phyloP scores from a whole-genome alignment of 2,113 vertebrate species.

The Natator depressus region DNA sequence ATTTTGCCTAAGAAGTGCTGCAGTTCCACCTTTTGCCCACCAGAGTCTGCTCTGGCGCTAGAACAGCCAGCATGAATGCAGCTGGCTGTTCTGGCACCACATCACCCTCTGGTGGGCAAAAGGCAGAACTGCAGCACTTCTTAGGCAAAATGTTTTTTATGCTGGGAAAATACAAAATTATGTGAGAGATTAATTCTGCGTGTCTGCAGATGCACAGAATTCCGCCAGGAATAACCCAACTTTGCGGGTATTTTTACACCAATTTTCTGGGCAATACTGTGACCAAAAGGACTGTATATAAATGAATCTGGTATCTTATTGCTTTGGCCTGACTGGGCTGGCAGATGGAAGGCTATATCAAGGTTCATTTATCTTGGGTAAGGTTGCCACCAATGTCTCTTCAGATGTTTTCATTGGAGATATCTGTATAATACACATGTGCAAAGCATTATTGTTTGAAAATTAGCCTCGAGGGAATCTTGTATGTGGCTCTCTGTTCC shows the following conservation, averaged over 20 bases:
- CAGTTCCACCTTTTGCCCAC: too few relatives aligned
- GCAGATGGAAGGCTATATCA: not conserved
- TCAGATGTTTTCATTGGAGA: not conserved
- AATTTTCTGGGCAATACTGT: not conserved
- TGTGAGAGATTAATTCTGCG: too few relatives aligned
- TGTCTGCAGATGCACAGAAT: too few relatives aligned
- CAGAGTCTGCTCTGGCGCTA: too few relatives aligned
- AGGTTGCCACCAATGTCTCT: not conserved
- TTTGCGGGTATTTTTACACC: not conserved
- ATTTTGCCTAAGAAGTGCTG: too few relatives aligned
- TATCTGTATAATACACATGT: not conserved
- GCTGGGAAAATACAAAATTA: too few relatives aligned
- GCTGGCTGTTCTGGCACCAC: too few relatives aligned
- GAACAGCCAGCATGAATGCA: too few relatives aligned
- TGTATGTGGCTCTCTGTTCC: not conserved
- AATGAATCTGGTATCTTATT: not conserved
- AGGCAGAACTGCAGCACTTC: too few relatives aligned
- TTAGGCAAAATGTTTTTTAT: too few relatives aligned
- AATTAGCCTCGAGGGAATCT: not conserved
- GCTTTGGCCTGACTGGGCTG: not conserved
- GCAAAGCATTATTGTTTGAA: not conserved
- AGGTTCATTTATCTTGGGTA: not conserved
- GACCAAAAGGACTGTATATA: not conserved
- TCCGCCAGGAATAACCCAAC: not conserved
- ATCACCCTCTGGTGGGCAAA: too few relatives aligned